Base-by-base conservation (phyloP, 2,888 invertebrate species). In the Brachynemurus nebulosus region DNA sequence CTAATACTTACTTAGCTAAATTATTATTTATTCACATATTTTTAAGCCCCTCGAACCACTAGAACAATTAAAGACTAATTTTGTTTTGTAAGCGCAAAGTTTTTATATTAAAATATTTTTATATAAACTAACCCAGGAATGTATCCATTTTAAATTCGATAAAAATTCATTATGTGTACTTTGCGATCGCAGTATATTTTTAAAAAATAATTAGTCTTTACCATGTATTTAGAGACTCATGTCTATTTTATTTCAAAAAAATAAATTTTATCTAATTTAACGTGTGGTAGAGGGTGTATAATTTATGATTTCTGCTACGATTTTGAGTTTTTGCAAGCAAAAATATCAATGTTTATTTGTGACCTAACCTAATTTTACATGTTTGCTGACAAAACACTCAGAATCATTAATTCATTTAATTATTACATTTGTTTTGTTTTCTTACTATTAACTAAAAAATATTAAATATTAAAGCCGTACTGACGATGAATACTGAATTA, bases 1-100 rank as follows among this genome's bases (percentile, higher is more conserved):
- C 56, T 61, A 62, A 56, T 54, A 48, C 48, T 41, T 45, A 49
- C 45, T 46, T 45, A 54, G 49, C 57, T 61, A 60, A 54, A 56
- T 56, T 57, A 48, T 34, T 45, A 20, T 23, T 20, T 14, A 20
- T 14, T 18, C 25, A 18, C 36, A 14, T 19, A 8, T 14, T 8
- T 23, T 20, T 39, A 20, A 21, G 17, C 21, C 23, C 14, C 39
- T 19, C 20, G 25, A 39, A 39, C 25, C 20, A 39, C 30, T 12
- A n/a, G n/a, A n/a, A n/a, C n/a, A n/a, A n/a, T n/a, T n/a, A n/a
- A n/a, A n/a, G n/a, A n/a, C n/a, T n/a, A n/a, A n/a, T n/a, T n/a
- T n/a, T n/a, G n/a, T n/a, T n/a, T n/a, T n/a, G n/a, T n/a, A n/a
- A n/a, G n/a, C n/a, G n/a, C n/a, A n/a, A n/a, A n/a, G n/a, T n/a